Evolutionary conservation across 2,797 vertebrate species (phyloP), one percentile per base, ranked within the genome.

Genomic region (Pyrocephalus nanus): DNA sequence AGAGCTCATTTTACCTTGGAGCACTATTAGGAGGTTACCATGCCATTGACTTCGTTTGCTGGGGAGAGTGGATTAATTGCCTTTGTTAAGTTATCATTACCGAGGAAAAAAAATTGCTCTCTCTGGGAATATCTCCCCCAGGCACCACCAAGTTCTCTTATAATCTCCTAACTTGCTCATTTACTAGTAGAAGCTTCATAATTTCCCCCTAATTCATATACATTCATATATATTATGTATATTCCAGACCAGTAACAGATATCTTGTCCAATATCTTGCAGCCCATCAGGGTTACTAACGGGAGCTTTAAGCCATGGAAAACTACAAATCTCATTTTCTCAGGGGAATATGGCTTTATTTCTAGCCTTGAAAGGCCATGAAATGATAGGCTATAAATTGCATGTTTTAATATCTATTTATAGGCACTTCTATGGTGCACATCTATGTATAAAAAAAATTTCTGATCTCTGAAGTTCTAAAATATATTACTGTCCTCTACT

Each of bases 331-430:
- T 96, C 82, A 92, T 94, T 96, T 95, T 96, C 91, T 88, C 91
- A 86, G 55, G 62, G 88, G 92, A 94, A 92, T 69, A 86, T 26
- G 73, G 70, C 91, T 96, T 96, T 95, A 90, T 95, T 94, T 93
- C 95, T 66, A 94, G 87, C 94, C 94, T 96, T 96, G 92, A 97
- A 97, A 95, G 91, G 91, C 91, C 93, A 90, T 61, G 76, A 94
- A 95, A 93, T 88, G 92, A 97, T 94, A 69, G 93, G 92, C 93
- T 94, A 95, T 96, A 96, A 96, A 96, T 96, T 94, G 90, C 71
- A 93, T 42, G 73, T 92, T 91, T 96, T 97, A 94, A 88, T 92
- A 96, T 82, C 95, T 96, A 97, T 95, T 93, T 95, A 96, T 97
- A 93, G 95, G 90, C 82, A 73, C 90, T 92, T 94, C 87, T 38